Conservation (phyloP, 2,888 invertebrate genomes). For the Acholoe squamosa region DNA sequence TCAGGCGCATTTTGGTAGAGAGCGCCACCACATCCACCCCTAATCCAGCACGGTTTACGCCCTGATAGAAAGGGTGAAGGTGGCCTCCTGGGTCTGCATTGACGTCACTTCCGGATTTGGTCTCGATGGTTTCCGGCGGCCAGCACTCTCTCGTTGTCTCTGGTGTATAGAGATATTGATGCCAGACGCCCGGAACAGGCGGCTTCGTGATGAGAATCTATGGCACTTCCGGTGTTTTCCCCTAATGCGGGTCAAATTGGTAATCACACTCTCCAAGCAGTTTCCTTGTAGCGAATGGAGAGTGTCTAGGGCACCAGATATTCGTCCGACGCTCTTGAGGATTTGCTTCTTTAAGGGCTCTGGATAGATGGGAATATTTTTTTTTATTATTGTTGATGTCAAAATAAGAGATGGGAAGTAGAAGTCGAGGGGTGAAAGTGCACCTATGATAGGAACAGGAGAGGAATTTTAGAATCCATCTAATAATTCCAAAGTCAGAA, state of each 20-base stretch:
- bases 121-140: slow-evolving; percentile 13
- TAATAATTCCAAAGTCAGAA: no score
- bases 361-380: neutral
- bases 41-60: slow-evolving; percentile 12
- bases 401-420: neutral
- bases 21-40: slow-evolving; percentile 26
- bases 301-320: neutral
- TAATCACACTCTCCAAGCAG: slow-evolving; percentile 47
- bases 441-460: neutral
- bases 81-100: neutral
- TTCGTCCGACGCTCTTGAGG: neutral
- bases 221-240: neutral
- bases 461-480: no score
- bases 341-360: neutral
- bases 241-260: slow-evolving; percentile 50
- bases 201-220: slow-evolving; percentile 26
- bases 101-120: slow-evolving; percentile 42
- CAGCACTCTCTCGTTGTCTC: slow-evolving; percentile 27
- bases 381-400: neutral
- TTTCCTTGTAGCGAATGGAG: neutral
- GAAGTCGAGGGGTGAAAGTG: neutral
- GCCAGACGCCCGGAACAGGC: neutral
- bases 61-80: neutral
- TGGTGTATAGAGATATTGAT: slow-evolving; percentile 23
- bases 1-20: slow-evolving; percentile 8